These are phyloP conservation scores for Tetramorium simillimum DNA, from an alignment of 1,140 invertebrate genomes.

Conservation along the genomic window DNA sequence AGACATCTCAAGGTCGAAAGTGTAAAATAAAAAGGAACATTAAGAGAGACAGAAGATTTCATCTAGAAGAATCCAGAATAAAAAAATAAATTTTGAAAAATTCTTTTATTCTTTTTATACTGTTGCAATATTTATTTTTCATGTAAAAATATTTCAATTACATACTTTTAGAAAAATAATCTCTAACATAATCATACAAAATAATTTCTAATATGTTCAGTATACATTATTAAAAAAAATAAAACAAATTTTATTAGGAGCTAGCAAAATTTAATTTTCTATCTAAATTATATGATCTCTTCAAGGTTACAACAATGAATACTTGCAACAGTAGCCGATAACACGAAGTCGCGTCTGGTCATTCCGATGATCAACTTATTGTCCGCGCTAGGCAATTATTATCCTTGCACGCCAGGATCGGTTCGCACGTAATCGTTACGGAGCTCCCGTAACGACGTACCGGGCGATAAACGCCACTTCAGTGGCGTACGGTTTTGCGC, in stretches of 20 bases:
- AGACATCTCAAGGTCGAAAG: background rate
- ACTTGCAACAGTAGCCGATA: constrained; percentile 17
- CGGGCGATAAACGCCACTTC: constrained; percentile 38
- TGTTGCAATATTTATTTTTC: background rate
- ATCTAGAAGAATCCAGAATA: background rate
- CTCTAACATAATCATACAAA: background rate
- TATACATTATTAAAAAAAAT: background rate
- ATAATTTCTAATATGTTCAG: background rate
- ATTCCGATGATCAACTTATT: constrained; percentile 46
- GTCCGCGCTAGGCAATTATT: constrained; percentile 46
- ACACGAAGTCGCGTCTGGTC: background rate
- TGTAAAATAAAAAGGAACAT: background rate
- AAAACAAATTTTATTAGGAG: background rate
- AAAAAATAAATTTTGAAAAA: background rate
- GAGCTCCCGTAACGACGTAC: constrained; percentile 59
- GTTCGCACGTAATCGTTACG: constrained; percentile 40
- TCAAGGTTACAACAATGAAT: background rate
- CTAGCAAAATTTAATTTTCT: background rate
- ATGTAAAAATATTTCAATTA: background rate
- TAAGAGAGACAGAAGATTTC: background rate
- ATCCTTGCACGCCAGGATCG: constrained; percentile 14
- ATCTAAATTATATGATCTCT: background rate
- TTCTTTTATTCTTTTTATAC: background rate
- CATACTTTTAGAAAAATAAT: background rate
- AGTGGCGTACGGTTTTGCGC: background rate